Evolutionary conservation across 2,888 invertebrate genomes (phyloP).

Genomic region (Iselma pallidipennis): DNA sequence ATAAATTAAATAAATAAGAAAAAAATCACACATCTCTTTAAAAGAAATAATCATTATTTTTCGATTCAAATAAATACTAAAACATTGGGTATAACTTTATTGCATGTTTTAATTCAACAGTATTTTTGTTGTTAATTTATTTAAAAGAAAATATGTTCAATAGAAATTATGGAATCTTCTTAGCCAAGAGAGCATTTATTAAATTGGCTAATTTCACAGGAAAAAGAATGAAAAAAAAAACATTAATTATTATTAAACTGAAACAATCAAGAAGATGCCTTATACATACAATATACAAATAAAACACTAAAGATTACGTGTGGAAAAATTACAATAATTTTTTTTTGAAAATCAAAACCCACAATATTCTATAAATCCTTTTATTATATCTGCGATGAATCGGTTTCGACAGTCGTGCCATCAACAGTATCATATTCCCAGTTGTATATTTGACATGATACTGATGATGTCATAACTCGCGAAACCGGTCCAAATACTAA

Average conservation of each 20-base stretch:
- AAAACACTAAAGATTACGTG: neutral
- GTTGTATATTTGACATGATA: too few species aligned
- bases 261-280: neutral
- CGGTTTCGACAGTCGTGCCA: too few species aligned
- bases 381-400: too few species aligned
- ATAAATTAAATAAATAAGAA: conserved; percentile 1
- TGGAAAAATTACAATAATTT: too few species aligned
- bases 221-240: neutral
- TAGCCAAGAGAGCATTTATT: neutral
- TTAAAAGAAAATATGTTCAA: too few species aligned
- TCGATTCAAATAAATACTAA: conserved; percentile 21
- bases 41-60: neutral
- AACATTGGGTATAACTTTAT: conserved; percentile 21
- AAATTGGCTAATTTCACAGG: neutral
- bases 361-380: too few species aligned
- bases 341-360: too few species aligned
- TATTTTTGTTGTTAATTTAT: too few species aligned
- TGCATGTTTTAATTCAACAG: conserved; percentile 9
- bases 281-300: neutral
- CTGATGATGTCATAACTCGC: too few species aligned
- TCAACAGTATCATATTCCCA: too few species aligned
- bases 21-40: conserved; percentile 4
- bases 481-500: too few species aligned
- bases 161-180: neutral
- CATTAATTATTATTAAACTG: too few species aligned